These are phyloP conservation scores for Anableps anableps DNA, from an alignment of 2,797 vertebrate species.

Conservation along the genomic window DNA sequence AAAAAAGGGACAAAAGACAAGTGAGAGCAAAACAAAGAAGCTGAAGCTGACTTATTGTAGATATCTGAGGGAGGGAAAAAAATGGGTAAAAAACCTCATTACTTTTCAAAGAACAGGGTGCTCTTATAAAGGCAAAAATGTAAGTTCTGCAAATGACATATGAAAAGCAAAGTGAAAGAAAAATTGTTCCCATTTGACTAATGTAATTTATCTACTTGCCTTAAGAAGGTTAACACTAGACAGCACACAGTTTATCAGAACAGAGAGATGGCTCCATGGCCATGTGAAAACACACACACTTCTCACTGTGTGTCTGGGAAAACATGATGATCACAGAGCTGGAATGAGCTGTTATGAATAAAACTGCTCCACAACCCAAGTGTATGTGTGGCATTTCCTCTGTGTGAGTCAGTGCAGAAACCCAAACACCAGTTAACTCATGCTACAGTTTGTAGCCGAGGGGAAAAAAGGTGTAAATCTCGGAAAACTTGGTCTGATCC, in stretches of 20 bases:
- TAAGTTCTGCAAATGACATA: conserved; percentile 1
- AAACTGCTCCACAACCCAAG: conserved; percentile 29
- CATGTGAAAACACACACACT: conserved; percentile 3
- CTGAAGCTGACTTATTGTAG: conserved; percentile 4
- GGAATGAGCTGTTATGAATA: conserved; percentile 32
- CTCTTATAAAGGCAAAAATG: conserved; percentile 15
- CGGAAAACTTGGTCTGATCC: conserved; percentile 8
- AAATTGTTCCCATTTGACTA: conserved; percentile 6
- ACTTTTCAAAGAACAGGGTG: conserved; percentile 23
- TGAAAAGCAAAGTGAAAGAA: conserved; percentile 8
- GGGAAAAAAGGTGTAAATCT: conserved; percentile 10
- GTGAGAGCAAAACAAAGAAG: not conserved
- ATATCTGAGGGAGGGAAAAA: conserved; percentile 9
- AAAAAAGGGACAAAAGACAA: conserved; percentile 16
- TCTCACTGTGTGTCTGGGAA: conserved; percentile 32
- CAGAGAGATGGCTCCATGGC: not conserved
- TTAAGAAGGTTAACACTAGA: not conserved
- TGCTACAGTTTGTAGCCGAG: conserved; percentile 9
- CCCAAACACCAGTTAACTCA: conserved; percentile 29
- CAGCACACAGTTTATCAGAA: conserved; percentile 11
- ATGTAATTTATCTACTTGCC: conserved; percentile 11
- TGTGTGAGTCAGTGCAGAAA: conserved; percentile 23
- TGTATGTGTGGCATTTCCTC: no score
- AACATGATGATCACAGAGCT: conserved; percentile 32
- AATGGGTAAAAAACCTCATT: conserved; percentile 2